Conservation (phyloP, 2,888 invertebrate species). For the Ochropleura leucogaster region DNA sequence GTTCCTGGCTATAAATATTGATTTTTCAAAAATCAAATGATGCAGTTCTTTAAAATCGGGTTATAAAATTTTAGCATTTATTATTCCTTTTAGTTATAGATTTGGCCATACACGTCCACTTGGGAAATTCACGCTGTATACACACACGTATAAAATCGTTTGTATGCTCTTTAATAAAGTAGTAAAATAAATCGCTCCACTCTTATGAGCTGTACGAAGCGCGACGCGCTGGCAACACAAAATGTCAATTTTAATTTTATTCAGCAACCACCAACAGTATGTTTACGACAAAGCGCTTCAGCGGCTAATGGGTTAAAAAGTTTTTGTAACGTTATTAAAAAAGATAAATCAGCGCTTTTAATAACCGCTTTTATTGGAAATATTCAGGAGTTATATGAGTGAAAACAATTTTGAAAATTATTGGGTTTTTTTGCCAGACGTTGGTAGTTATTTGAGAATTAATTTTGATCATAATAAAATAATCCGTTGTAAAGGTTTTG, state of each 20-base stretch:
- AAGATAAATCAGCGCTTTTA: conserved; percentile 53
- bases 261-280: conserved; percentile 72
- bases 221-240: conserved; percentile 68
- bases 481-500: not conserved
- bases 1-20: too few species aligned
- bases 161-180: conserved; percentile 80
- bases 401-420: conserved; percentile 14
- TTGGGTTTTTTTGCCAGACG: not conserved
- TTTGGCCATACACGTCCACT: too few species aligned
- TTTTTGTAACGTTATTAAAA: conserved; percentile 61
- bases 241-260: conserved; percentile 82
- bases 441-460: not conserved
- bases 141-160: conserved; percentile 69
- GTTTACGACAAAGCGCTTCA: conserved; percentile 68
- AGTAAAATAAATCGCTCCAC: conserved; percentile 81
- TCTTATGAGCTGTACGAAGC: conserved; percentile 59
- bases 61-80: too few species aligned
- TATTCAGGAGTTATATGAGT: conserved; percentile 26
- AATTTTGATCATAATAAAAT: not conserved
- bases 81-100: too few species aligned
- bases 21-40: too few species aligned
- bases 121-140: too few species aligned
- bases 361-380: conserved; percentile 36
- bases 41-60: too few species aligned
- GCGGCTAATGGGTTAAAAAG: conserved; percentile 71